These are phyloP conservation scores for Saiga tatarica DNA, from an alignment of 2,113 vertebrate genomes.

Conservation along the genomic window DNA sequence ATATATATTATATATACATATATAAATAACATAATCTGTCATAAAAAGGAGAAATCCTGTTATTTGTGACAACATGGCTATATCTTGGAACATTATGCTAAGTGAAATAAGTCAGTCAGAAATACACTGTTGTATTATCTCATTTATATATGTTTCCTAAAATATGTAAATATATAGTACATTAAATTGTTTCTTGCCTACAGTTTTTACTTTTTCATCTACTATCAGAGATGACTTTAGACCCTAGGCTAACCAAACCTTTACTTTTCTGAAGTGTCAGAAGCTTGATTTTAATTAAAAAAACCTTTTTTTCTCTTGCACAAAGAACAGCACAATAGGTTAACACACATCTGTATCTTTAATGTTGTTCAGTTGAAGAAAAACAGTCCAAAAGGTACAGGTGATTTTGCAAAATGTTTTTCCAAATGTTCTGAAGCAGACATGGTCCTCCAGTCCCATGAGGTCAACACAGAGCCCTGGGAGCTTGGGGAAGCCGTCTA, in stretches of 20 bases:
- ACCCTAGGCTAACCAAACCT: not conserved
- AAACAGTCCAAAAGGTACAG: no score
- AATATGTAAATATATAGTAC: not conserved
- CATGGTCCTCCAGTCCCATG: not conserved
- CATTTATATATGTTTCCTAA: not conserved
- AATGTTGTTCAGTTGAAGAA: not conserved
- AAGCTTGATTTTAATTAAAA: not conserved
- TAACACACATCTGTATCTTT: not conserved
- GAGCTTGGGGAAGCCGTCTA: fast-evolving
- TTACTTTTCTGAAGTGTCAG: not conserved
- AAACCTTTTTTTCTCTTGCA: not conserved
- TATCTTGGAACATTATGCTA: not conserved
- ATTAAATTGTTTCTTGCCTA: not conserved
- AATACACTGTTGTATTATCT: fast-evolving
- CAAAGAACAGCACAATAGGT: not conserved
- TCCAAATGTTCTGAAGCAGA: not conserved
- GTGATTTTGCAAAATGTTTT: not conserved
- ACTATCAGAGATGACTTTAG: not conserved
- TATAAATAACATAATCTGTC: not conserved
- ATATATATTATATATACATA: not conserved
- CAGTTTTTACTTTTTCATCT: not conserved
- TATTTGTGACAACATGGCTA: not conserved
- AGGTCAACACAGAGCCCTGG: fast-evolving
- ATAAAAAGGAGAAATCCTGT: not conserved
- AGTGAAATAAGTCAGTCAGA: not conserved